Base-by-base conservation (phyloP, 2,797 vertebrate species). In the Lepus townsendii region DNA sequence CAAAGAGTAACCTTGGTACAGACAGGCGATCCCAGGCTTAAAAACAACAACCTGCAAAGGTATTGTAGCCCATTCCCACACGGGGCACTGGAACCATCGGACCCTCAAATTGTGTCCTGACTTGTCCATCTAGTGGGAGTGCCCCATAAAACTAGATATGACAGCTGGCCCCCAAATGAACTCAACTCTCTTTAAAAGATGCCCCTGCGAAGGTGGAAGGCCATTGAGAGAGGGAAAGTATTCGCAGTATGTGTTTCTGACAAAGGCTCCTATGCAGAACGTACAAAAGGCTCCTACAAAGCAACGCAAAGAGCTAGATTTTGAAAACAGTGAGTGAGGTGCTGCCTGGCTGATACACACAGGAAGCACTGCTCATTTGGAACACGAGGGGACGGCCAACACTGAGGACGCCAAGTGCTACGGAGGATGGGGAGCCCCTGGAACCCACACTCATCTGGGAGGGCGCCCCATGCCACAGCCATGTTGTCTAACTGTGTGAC, bases 281-380 rank as follows among this genome's bases (percentile, higher is more conserved):
- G 47, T 83, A 42, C 76, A 87, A 66, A 75, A 68, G 75, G 75
- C 60, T 54, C 54, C n/a, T 65, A 84, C 11, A 83, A 91, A 91
- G 47, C 63, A 68, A 63, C 79, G 66, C 47, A 47, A 83, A 91
- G 69, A 63, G 47, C 24, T 3, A 84, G 14, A 54, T 63, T 71
- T 50, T 13, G 22, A 69, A 66, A 86, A 47, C 42, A 42, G 5
- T 42, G 5, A 42, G 38, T 42, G 38, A 42, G 38, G 38, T 7
- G 38, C 38, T 42, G 38, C 38, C 38, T 42, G 38, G 38, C 38
- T 42, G 38, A 42, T 42, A 42, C 38, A 42, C 38, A 42, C 38
- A 42, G 38, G 42, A 47, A 8, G 42, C 42, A 8, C 42, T 47
- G 42, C 42, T 47, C 42, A 47, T 1, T 47, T 1, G 42, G 42